A percentile compares a stretch with the other conserved stretches of the same genome.
phyloP scores from a whole-genome alignment of 2,888 invertebrate genomes.

The Palloptera scutellata region DNA sequence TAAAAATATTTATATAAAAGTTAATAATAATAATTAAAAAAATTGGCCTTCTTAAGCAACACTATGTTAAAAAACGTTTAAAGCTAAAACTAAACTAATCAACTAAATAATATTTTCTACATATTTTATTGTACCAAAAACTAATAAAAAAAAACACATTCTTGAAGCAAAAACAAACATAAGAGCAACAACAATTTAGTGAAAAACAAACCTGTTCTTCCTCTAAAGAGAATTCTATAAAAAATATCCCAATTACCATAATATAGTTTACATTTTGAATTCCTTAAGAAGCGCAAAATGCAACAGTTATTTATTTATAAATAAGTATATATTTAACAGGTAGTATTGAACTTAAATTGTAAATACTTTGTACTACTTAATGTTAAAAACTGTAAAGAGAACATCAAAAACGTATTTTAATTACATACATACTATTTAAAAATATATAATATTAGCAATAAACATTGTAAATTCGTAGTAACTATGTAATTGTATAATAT shows the following conservation, averaged over 20 bases:
- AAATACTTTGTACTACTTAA: background rate
- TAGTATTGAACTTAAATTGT: conserved; percentile 2
- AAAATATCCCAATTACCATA: conserved; percentile 7
- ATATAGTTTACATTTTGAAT: background rate
- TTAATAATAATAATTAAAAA: too few relatives aligned
- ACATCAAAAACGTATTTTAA: conserved; percentile 19
- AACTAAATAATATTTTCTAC: background rate
- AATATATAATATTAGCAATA: background rate
- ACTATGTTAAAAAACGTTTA: too few relatives aligned
- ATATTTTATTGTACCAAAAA: conserved; percentile 9
- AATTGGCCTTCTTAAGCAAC: too few relatives aligned
- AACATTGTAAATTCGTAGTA: conserved; percentile 2
- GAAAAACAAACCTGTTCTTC: conserved; percentile 5
- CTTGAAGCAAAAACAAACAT: background rate
- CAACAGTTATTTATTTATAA: conserved; percentile 7
- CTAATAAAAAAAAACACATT: background rate
- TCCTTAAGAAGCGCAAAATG: too few relatives aligned
- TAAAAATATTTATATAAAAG: too few relatives aligned
- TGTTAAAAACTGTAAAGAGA: conserved; percentile 34
- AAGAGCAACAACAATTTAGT: background rate
- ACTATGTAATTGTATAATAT: too few relatives aligned
- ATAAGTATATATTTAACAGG: background rate
- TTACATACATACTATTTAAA: background rate
- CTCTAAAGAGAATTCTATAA: conserved; percentile 10
- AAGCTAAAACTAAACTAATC: too few relatives aligned